Base-by-base conservation (phyloP, 2,888 invertebrate species). In the Siphlonurus alternatus region DNA sequence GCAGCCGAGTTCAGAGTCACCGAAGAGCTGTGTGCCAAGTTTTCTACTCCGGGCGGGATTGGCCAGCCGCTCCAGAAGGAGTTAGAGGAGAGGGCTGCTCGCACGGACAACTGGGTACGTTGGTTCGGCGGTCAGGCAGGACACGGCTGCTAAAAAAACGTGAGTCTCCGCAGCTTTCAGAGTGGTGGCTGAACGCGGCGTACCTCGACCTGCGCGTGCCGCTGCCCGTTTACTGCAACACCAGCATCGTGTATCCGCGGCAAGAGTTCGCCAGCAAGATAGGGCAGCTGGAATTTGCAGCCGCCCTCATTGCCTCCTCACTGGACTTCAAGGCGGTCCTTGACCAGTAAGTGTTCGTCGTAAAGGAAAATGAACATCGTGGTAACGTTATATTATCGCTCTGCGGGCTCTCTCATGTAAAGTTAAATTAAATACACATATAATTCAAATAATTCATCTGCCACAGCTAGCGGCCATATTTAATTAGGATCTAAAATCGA, bases 41-140 rank as follows among this genome's bases (percentile, higher is more conserved):
- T 92, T 76, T 76, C 74, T 22, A 73, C 76, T 23, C 73, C 80
- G 66, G 77, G 76, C 66, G 87, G 88, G 7, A 72, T 83, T 68
- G 93, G 89, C 2, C 77, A 79, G 62, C 82, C 84, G 71, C 78
- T 94, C 61, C 93, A 98, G 79, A 73, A 72, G 53, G 77, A 88
- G 53, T 76, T 95, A 61, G 80, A 87, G 71, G 78, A 84, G 67
- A 81, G 82, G 72, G 88, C 89, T 7, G 73, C 80, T 66, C 76
- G 77, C 25, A 81, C 81, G 63, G 81, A 81, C 60, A 94, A 91
- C 75, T 95, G 94, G 94, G 82, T 83, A 73, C 71, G 68, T 3
- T 53, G 59, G 62, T n/a, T 38, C 25, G n/a, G n/a, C n/a, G n/a
- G n/a, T n/a, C n/a, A n/a, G n/a, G n/a, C n/a, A n/a, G n/a, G n/a